Percentiles rank a stretch among this genome's conserved stretches.
Conservation (phyloP, 2,888 invertebrate genomes). For the Maniola hyperantus region DNA sequence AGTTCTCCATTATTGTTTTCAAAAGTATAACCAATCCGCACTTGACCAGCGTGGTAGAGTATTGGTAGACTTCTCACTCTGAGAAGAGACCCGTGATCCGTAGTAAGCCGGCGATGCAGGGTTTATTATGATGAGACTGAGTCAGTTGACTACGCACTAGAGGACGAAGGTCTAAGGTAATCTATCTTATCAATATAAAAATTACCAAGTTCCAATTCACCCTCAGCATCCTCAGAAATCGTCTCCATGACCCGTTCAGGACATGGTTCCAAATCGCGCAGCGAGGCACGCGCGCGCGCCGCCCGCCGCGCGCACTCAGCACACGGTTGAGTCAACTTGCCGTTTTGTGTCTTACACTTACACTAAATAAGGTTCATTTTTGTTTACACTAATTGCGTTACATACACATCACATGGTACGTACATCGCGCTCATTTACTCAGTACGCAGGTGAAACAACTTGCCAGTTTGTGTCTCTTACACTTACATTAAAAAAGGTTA, state of each 20-base stretch:
- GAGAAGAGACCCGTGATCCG: no score
- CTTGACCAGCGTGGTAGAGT: no score
- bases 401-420: not conserved
- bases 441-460: slow-evolving; percentile 55
- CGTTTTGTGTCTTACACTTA: slow-evolving; percentile 33
- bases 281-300: slow-evolving; percentile 64
- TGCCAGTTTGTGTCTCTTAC: slow-evolving; percentile 40
- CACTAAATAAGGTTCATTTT: slow-evolving; percentile 32
- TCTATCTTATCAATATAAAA: not conserved
- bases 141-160: no score
- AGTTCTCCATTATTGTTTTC: no score
- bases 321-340: slow-evolving; percentile 60
- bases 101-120: no score
- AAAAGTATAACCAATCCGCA: no score
- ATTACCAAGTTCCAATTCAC: slow-evolving; percentile 86
- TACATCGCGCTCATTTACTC: slow-evolving; percentile 2
- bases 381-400: not conserved
- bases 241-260: slow-evolving; percentile 84
- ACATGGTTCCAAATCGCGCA: slow-evolving; percentile 68
- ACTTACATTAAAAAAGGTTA: slow-evolving; percentile 5
- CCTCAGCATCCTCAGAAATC: slow-evolving; percentile 86
- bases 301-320: slow-evolving; percentile 72
- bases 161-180: no score
- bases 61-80: no score
- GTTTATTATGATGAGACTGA: no score